Percentiles rank a stretch among this genome's conserved stretches.
These are phyloP conservation scores for Peromyscus attwateri DNA, from an alignment of 2,797 vertebrate species.

Conservation along the genomic window DNA sequence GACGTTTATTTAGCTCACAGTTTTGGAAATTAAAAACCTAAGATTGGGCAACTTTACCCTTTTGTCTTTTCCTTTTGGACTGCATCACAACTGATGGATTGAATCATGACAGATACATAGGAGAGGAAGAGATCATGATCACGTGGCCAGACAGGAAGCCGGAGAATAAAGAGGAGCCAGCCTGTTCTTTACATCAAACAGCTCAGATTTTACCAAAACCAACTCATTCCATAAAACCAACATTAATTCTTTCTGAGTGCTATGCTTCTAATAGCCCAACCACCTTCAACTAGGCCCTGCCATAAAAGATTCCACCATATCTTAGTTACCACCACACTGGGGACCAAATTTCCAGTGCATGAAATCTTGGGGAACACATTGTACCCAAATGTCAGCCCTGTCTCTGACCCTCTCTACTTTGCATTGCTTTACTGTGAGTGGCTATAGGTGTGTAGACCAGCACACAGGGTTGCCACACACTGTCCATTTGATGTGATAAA, in stretches of 20 bases:
- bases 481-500: background rate
- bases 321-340: background rate
- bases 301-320: background rate
- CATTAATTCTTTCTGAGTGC: background rate
- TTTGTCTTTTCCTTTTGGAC: background rate
- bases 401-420: background rate
- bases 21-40: background rate
- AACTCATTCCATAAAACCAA: background rate
- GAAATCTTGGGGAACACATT: background rate
- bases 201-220: background rate
- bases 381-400: background rate
- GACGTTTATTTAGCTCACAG: background rate
- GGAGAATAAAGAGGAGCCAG: background rate
- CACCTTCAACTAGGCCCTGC: background rate
- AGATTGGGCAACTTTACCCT: background rate
- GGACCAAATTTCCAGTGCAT: background rate
- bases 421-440: fast-evolving
- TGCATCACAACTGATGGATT: background rate
- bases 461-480: background rate
- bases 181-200: background rate
- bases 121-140: background rate
- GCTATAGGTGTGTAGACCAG: too few relatives aligned
- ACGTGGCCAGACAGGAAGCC: background rate
- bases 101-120: background rate
- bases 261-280: background rate